These are phyloP conservation scores for Anoplius nigerrimus DNA, from an alignment of 2,888 invertebrate genomes.

Conservation along the genomic window DNA sequence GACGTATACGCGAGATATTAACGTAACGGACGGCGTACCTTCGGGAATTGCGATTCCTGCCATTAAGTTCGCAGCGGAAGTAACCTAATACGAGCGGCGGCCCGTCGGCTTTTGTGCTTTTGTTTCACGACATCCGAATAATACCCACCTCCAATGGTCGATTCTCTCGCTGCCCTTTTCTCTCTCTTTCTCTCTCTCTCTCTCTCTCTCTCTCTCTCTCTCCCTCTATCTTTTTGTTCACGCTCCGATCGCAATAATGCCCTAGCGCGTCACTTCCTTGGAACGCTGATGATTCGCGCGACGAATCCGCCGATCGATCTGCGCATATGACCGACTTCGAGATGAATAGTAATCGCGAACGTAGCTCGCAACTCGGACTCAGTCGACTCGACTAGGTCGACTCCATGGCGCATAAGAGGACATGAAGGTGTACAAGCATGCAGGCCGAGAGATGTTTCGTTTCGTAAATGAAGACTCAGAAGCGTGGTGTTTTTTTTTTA, in stretches of 20 bases:
- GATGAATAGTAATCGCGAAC: no score
- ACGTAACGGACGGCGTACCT: slow-evolving; percentile 32
- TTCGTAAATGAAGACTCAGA: slow-evolving; percentile 16
- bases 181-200: slow-evolving; percentile 2
- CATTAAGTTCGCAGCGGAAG: slow-evolving; percentile 1
- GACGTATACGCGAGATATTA: no score
- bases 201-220: slow-evolving; percentile 11
- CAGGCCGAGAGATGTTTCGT: background rate
- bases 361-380: background rate
- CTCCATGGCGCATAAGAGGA: no score
- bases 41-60: slow-evolving; percentile 33
- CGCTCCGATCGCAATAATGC: background rate
- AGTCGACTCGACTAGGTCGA: no score
- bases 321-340: no score
- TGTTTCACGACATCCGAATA: no score
- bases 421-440: slow-evolving; percentile 46
- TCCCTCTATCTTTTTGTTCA: slow-evolving; percentile 2
- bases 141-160: no score
- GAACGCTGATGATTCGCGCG: no score
- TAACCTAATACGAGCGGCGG: slow-evolving; percentile 10
- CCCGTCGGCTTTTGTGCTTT: no score
- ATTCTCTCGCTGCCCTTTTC: background rate
- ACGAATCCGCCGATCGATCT: no score
- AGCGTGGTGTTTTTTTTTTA: slow-evolving; percentile 65
- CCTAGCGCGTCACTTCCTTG: no score